Conservation (phyloP, 2,888 invertebrate genomes). For the Drosophila tanythrix region DNA sequence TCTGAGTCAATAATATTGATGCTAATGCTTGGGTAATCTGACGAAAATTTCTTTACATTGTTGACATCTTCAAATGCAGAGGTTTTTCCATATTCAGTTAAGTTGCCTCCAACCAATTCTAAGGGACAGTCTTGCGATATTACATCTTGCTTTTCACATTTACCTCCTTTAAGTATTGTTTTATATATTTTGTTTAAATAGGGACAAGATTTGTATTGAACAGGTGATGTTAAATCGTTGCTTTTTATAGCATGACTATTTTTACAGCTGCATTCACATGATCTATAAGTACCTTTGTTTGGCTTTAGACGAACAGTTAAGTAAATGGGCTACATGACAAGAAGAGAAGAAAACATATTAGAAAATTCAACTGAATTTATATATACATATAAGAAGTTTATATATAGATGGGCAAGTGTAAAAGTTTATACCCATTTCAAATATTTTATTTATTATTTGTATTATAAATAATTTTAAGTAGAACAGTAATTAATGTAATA, state of each 20-base stretch:
- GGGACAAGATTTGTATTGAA: slow-evolving; percentile 46
- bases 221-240: slow-evolving; percentile 70
- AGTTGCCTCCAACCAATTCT: slow-evolving; percentile 1
- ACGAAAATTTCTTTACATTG: slow-evolving; percentile 4
- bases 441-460: background rate
- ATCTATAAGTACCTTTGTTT: slow-evolving; percentile 82
- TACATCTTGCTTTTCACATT: slow-evolving; percentile 26
- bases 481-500: background rate
- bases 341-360: slow-evolving; percentile 50
- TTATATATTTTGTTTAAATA: slow-evolving; percentile 57
- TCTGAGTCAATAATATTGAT: slow-evolving; percentile 86
- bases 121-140: slow-evolving; percentile 19
- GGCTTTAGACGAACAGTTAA: slow-evolving; percentile 79
- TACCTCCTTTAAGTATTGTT: slow-evolving; percentile 56
- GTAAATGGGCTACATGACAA: slow-evolving; percentile 80
- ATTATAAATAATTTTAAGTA: background rate
- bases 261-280: slow-evolving; percentile 75
- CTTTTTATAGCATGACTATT: slow-evolving; percentile 65
- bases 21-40: slow-evolving; percentile 72
- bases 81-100: slow-evolving; percentile 9
- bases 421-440: background rate
- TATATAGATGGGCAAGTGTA: slow-evolving; percentile 1
- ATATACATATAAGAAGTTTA: slow-evolving; percentile 2
- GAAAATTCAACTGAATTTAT: slow-evolving; percentile 21
- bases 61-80: slow-evolving; percentile 6